These are phyloP conservation scores for Drosophila bunnanda DNA, from an alignment of 2,888 invertebrate species.

Conservation along the genomic window DNA sequence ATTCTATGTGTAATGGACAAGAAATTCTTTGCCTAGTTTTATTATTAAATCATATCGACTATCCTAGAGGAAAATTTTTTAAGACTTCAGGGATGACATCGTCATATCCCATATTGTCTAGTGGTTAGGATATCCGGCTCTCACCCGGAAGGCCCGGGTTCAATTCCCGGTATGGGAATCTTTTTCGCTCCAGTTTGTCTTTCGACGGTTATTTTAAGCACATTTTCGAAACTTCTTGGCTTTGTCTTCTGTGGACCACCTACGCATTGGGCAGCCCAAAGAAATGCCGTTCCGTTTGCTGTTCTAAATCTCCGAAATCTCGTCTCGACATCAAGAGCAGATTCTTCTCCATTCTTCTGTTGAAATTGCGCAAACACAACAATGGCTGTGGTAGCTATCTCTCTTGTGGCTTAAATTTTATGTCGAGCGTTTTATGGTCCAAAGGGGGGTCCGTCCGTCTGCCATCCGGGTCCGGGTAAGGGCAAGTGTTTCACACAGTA, in stretches of 20 bases:
- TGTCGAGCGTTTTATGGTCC: constrained; percentile 58
- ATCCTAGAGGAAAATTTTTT: too few relatives aligned
- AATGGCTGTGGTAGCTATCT: constrained; percentile 26
- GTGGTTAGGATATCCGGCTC: constrained; percentile 85
- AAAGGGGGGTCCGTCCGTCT: constrained; percentile 10
- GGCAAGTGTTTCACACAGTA: constrained; percentile 77
- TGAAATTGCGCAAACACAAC: constrained; percentile 55
- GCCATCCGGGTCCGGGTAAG: constrained; percentile 10
- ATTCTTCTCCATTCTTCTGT: constrained; percentile 56
- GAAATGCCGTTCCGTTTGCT: constrained; percentile 48
- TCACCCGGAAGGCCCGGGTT: constrained; percentile 90
- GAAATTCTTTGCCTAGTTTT: too few relatives aligned
- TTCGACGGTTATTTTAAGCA: not conserved
- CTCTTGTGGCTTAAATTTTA: constrained; percentile 68
- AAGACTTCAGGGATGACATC: too few relatives aligned
- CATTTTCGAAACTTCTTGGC: not conserved
- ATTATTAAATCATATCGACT: too few relatives aligned
- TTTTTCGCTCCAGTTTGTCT: constrained; percentile 5
- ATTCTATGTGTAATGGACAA: too few relatives aligned
- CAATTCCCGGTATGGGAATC: constrained; percentile 94
- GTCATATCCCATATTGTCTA: constrained; percentile 84
- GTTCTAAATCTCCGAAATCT: constrained; percentile 59
- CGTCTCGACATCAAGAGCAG: constrained; percentile 59
- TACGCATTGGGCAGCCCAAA: constrained; percentile 32
- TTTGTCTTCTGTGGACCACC: constrained; percentile 39